Base-by-base conservation (phyloP, 2,888 invertebrate species). In the Incurvaria masculella region DNA sequence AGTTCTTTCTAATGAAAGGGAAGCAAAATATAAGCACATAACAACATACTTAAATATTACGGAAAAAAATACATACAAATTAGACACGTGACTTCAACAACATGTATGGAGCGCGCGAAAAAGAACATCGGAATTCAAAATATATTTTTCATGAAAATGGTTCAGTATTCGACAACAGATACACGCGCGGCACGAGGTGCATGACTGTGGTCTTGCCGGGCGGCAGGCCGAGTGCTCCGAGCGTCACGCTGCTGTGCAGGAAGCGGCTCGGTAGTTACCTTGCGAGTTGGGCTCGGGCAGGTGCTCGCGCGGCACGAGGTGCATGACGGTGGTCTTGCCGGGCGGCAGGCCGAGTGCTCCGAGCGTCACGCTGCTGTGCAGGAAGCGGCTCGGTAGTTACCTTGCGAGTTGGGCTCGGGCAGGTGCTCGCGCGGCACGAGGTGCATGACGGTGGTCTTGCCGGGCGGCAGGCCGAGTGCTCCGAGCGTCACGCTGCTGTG, bases 391-490 rank as follows among this genome's bases (percentile, higher is more conserved):
- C 83, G 23, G 23, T 23, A 23, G 23, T 6, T 74, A 94, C 94
- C 94, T 85, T 94, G 94, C 63, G 94, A 94, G 82, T 97, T 98
- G 65, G 98, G 98, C 83, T 98, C 98, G 64, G 98, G 98, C 75
- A 99, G 83, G 78, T 96, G 97, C 81, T 99, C 99, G 80, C 98
- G 87, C 61, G 98, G 97, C 73, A 99, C 98, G 66, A 99, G 88
- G 83, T 99, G 99, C 98, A 99, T 99, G 70, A 99, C 98, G 68
- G 97, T 97, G 65, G 97, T 98, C 80, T 96, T 97, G 61, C 97
- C 97, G 62, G 92, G 86, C 57, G 96, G 94, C 76, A 99, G 86
- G 67, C 97, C 96, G 66, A 99, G 86, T 64, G 98, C 98, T 70
- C 95, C 95, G 70, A 97, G 85, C 65, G 97, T 97, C 69, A 98